Conservation (phyloP, 2,888 invertebrate species). For the Frankliniella intonsa region DNA sequence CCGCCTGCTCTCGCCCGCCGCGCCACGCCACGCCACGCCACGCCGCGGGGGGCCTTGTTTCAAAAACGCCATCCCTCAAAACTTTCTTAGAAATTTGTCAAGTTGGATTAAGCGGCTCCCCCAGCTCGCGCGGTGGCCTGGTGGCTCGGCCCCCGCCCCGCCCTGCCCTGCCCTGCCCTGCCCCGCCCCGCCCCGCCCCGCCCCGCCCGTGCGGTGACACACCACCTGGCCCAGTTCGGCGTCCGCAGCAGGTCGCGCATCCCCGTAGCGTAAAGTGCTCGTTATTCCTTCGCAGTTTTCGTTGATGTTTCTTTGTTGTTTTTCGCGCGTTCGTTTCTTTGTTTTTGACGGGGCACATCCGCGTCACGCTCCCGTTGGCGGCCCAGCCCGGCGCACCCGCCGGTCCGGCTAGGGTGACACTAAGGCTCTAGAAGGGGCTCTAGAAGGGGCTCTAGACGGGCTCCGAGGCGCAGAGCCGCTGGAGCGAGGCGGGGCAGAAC, state of each 20-base stretch:
- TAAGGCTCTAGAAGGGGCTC: background rate
- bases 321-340: background rate
- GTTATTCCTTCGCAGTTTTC: background rate
- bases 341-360: too few relatives aligned
- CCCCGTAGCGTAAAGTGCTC: background rate
- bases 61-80: slow-evolving; percentile 11
- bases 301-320: background rate
- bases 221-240: too few relatives aligned
- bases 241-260: background rate
- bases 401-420: background rate
- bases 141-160: too few relatives aligned
- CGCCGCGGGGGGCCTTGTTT: slow-evolving; percentile 4
- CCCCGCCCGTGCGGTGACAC: too few relatives aligned
- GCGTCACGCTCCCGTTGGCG: background rate
- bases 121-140: background rate
- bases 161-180: too few relatives aligned
- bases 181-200: too few relatives aligned
- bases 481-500: background rate
- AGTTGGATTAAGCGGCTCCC: slow-evolving; percentile 4
- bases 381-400: too few relatives aligned
- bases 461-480: background rate
- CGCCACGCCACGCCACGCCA: background rate
- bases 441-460: background rate
- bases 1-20: background rate
- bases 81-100: slow-evolving; percentile 21